Evolutionary conservation across 2,113 vertebrate species (phyloP).

Genomic region (Colossoma macropomum): DNA sequence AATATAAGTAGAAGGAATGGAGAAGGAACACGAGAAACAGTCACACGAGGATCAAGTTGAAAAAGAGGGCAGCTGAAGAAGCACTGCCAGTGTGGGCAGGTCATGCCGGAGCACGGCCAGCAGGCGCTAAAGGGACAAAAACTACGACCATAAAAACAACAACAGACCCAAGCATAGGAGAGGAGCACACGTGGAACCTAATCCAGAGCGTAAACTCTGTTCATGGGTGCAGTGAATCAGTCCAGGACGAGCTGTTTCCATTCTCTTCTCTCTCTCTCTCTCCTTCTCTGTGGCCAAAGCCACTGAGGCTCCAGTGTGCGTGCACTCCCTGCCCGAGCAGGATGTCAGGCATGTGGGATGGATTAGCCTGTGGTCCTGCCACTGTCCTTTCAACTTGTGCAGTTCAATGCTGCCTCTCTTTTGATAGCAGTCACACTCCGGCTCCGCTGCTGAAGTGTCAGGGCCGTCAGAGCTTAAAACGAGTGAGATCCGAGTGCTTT

Average conservation of each 20-base stretch:
- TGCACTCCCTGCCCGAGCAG: conserved; percentile 28
- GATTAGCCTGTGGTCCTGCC: conserved; percentile 53
- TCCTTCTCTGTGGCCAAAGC: conserved; percentile 27
- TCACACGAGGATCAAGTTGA: conserved; percentile 1
- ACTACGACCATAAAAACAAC: conserved; percentile 24
- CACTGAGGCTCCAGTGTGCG: conserved; percentile 17
- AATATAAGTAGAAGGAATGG: neutral
- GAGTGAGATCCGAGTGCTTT: conserved; percentile 1
- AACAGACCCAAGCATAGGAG: neutral
- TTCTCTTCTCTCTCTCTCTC: conserved; percentile 14
- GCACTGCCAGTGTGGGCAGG: neutral
- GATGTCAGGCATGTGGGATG: conserved; percentile 58
- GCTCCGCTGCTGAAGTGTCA: conserved; percentile 34
- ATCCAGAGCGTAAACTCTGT: conserved; percentile 31
- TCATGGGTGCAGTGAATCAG: conserved; percentile 27
- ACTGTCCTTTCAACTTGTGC: conserved; percentile 55
- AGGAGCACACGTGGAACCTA: conserved; percentile 39
- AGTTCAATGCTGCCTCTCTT: conserved; percentile 27
- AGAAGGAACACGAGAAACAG: neutral
- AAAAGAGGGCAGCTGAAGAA: conserved; percentile 2
- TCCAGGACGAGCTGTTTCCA: conserved; percentile 21
- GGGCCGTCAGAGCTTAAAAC: conserved; percentile 34
- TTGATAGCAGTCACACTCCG: conserved; percentile 37
- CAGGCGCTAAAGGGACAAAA: conserved; percentile 24
- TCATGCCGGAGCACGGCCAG: conserved; percentile 34